phyloP scores from a whole-genome alignment of 2,113 vertebrate genomes.

The Charina bottae region DNA sequence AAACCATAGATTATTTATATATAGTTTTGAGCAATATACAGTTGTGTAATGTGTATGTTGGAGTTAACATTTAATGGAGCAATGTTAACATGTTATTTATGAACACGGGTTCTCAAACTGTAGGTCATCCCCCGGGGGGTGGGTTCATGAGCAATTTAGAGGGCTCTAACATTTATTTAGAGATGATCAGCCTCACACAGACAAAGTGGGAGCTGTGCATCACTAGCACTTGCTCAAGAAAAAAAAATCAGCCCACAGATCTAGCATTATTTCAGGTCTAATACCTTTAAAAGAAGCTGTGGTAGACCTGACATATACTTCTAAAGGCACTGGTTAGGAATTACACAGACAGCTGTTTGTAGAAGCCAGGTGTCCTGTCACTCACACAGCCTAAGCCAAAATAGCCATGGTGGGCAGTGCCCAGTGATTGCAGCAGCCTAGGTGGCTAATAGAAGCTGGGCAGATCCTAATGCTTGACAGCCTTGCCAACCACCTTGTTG shows the following conservation, averaged over 20 bases:
- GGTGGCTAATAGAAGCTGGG: no score
- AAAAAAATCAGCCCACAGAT: not conserved
- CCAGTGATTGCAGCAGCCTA: not conserved
- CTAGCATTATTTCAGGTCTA: not conserved
- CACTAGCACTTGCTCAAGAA: not conserved
- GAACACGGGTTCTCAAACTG: not conserved
- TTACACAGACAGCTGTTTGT: not conserved
- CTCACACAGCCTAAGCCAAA: not conserved
- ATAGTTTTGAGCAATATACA: not conserved
- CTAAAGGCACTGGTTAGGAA: not conserved
- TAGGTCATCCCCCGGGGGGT: not conserved
- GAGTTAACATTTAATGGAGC: not conserved
- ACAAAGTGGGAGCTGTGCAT: not conserved
- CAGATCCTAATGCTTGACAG: no score
- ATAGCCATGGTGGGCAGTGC: not conserved
- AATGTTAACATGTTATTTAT: not conserved
- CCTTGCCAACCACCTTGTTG: no score
- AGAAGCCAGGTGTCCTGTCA: not conserved
- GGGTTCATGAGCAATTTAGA: not conserved
- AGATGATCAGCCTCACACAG: not conserved
- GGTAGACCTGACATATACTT: not conserved
- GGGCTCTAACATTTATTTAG: not conserved
- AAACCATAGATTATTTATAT: not conserved
- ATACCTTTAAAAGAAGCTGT: not conserved
- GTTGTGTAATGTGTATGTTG: not conserved